These are phyloP conservation scores for Pseudochirops cupreus DNA, from an alignment of 2,797 vertebrate genomes.

Conservation along the genomic window DNA sequence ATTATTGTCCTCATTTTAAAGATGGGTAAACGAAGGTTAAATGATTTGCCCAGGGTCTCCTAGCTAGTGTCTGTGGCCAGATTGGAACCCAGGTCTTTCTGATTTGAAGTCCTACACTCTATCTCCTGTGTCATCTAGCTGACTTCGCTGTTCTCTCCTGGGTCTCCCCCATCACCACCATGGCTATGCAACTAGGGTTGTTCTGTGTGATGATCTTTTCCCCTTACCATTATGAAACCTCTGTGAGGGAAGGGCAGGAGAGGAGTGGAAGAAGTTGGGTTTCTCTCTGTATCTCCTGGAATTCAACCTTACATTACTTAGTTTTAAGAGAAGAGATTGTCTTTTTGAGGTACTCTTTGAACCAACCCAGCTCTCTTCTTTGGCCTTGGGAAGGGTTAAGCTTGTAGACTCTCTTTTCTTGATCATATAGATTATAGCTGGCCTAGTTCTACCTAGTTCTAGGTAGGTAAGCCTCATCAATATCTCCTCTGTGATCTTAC, in stretches of 20 bases:
- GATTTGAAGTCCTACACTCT: neutral
- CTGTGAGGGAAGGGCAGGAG: neutral
- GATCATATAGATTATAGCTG: neutral
- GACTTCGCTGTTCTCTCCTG: neutral
- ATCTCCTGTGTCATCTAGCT: too few species aligned
- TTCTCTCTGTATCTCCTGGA: neutral
- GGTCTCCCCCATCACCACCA: neutral
- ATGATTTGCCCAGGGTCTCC: neutral
- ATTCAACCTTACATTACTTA: neutral
- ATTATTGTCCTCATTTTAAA: neutral
- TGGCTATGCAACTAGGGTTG: slow-evolving; percentile 2
- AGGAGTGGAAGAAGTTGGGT: neutral
- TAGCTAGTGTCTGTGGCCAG: neutral
- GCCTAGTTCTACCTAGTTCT: neutral
- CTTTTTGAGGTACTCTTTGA: neutral
- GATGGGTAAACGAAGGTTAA: neutral
- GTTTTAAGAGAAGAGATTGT: neutral
- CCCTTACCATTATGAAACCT: slow-evolving; percentile 22
- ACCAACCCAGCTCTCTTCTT: neutral
- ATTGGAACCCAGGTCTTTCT: neutral
- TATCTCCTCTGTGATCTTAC: neutral
- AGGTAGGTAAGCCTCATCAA: neutral
- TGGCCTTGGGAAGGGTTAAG: neutral
- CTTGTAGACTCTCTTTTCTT: neutral
- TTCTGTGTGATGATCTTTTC: neutral